Evolutionary conservation across 2,888 invertebrate species (phyloP).

Genomic region (Agrochola lychnidis): DNA sequence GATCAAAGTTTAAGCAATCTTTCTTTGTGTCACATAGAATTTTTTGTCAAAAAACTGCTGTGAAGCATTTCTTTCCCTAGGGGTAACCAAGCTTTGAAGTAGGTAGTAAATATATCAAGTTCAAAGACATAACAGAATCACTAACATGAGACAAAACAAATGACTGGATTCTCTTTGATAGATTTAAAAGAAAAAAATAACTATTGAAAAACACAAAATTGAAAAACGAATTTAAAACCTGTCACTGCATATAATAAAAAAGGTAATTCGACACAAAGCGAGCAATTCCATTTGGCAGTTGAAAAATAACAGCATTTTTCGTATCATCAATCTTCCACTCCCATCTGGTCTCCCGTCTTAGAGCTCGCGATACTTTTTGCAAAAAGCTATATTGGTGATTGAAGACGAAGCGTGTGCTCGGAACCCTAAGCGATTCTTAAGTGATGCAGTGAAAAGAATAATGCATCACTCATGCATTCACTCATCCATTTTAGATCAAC

Average conservation of each 20-base stretch:
- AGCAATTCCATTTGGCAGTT: conserved; percentile 44
- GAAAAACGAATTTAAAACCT: neutral
- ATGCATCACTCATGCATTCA: conserved; percentile 25
- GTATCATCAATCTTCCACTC: conserved; percentile 47
- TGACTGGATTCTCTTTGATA: neutral
- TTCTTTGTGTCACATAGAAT: conserved; percentile 40
- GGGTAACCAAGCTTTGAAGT: neutral
- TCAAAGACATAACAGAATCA: conserved; percentile 2
- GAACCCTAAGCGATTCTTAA: conserved; percentile 45
- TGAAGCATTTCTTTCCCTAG: neutral
- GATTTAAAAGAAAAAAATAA: neutral
- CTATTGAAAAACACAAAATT: neutral
- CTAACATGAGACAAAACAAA: neutral
- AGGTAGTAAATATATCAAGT: neutral
- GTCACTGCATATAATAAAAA: neutral
- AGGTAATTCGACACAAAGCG: conserved; percentile 1
- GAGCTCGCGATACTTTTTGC: conserved; percentile 26
- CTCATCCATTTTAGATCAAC: conserved; percentile 18
- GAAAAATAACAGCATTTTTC: conserved; percentile 42
- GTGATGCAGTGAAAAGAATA: conserved; percentile 39
- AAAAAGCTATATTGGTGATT: conserved; percentile 39
- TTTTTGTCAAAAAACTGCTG: conserved; percentile 1
- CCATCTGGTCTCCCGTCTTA: conserved; percentile 38
- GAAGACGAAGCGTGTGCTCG: conserved; percentile 20
- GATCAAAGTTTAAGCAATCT: neutral